Evolutionary conservation across 2,888 invertebrate genomes (phyloP), one percentile per base, ranked within the genome.

Genomic region (Apotomis capreana): DNA sequence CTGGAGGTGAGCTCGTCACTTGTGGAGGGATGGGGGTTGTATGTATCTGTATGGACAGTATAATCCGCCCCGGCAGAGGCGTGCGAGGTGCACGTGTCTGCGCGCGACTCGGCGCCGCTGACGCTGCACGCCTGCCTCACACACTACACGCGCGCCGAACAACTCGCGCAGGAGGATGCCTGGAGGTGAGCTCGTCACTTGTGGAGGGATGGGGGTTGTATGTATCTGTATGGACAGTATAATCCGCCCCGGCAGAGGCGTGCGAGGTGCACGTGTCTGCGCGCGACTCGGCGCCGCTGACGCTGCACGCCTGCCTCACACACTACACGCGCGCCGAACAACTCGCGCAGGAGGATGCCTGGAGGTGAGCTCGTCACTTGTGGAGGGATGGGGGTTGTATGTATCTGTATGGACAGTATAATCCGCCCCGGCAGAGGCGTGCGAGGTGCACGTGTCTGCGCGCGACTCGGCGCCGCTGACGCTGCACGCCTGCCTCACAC

Each of bases 111-210:
- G 71, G 94, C 95, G 60, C 95, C 96, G 51, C 95, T 98, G 10
- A 97, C 98, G n/a, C 94, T 99, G 74, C 97, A 97, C 89, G 98
- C 98, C 83, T 99, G 99, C 87, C 96, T 99, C 84, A 95, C 97
- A 86, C 95, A 97, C 89, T 97, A 97, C 89, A 97, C 97, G 67
- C 95, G 96, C 87, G 97, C 97, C 2, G 97, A 97, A 89, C 96
- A 97, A 74, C 94, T 99, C 63, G 97, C 97, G 69, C 96, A 96
- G 76, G 98, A 98, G 82, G 98, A 99, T 91, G 97, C 98, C 3
- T 99, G 99, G 98, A 96, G 98, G 89, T 93, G 78, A 61, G 62
- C 12, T 49, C 2, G 26, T 26, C 2, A 26, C 26, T 26, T 26
- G 26, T 26, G 26, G 26, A 26, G 26, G 26, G 26, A 44, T 6